Evolutionary conservation across 2,888 invertebrate genomes (phyloP).

Genomic region (Podotricha telesiphe): DNA sequence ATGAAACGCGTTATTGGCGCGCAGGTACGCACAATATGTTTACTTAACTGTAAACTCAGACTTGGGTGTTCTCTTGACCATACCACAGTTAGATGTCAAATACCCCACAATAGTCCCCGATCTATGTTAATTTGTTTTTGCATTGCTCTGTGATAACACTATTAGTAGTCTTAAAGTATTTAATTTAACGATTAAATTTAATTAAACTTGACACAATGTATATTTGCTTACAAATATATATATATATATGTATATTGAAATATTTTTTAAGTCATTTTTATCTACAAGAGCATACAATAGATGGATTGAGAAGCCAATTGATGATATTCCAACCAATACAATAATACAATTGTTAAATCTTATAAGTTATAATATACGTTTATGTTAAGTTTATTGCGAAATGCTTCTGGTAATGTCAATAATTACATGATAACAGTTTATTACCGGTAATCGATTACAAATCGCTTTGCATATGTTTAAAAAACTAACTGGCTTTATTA

Average conservation of each 20-base stretch:
- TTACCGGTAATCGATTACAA: not conserved
- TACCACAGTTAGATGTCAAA: constrained; percentile 77
- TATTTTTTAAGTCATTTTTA: too few relatives aligned
- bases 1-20: constrained; percentile 78
- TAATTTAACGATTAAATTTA: not conserved
- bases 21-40: constrained; percentile 71
- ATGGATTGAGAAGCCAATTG: too few relatives aligned
- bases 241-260: too few relatives aligned
- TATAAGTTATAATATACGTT: too few relatives aligned
- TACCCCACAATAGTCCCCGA: constrained; percentile 67
- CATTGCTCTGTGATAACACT: constrained; percentile 57
- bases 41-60: constrained; percentile 70
- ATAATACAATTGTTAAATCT: too few relatives aligned
- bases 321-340: too few relatives aligned
- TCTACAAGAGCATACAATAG: too few relatives aligned
- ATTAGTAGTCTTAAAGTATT: not conserved
- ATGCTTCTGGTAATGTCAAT: not conserved
- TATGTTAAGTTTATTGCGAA: too few relatives aligned
- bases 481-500: not conserved
- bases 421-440: not conserved
- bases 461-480: not conserved
- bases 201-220: not conserved
- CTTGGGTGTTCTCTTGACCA: constrained; percentile 74
- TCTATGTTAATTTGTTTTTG: constrained; percentile 78
- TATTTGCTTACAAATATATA: not conserved